Evolutionary conservation across 2,797 vertebrate genomes (phyloP).

Genomic region (Enteromius trimaculatus): DNA sequence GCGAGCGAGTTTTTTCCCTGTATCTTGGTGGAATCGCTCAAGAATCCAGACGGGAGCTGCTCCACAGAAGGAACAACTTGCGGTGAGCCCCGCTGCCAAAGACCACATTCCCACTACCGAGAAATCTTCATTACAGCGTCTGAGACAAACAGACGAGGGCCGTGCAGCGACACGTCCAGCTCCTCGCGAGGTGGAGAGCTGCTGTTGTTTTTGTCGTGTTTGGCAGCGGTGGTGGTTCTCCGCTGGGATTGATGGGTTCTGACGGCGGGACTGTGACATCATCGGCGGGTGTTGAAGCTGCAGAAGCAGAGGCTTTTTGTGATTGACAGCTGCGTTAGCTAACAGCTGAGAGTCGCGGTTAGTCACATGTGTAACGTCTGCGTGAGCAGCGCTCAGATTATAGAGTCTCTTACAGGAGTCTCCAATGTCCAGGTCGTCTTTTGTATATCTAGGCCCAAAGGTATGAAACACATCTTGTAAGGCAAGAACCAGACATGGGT

Average conservation of each 20-base stretch:
- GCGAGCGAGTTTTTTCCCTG: background rate
- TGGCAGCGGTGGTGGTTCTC: constrained; percentile 68
- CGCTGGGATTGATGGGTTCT: constrained; percentile 66
- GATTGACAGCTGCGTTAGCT: background rate
- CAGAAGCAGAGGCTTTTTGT: background rate
- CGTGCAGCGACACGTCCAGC: constrained; percentile 65
- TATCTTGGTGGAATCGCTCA: background rate
- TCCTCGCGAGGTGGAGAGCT: constrained; percentile 60
- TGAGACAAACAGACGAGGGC: constrained; percentile 36
- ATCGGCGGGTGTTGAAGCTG: background rate
- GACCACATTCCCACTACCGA: constrained; percentile 12
- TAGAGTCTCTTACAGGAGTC: background rate
- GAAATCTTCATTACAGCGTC: constrained; percentile 34
- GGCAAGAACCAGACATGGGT: too few relatives aligned
- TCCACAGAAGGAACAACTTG: background rate
- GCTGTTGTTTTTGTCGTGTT: constrained; percentile 71
- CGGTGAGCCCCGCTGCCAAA: background rate
- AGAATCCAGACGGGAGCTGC: constrained; percentile 1
- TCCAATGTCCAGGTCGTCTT: background rate
- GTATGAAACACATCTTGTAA: too few relatives aligned
- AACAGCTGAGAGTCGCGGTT: background rate
- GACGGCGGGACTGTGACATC: constrained; percentile 60
- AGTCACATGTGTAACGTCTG: background rate
- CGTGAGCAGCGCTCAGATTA: background rate
- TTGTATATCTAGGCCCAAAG: background rate